Percentiles rank a stretch among this genome's conserved stretches.
These are phyloP conservation scores for Xylocopa sonorina DNA, from an alignment of 1,140 invertebrate genomes.

Conservation along the genomic window DNA sequence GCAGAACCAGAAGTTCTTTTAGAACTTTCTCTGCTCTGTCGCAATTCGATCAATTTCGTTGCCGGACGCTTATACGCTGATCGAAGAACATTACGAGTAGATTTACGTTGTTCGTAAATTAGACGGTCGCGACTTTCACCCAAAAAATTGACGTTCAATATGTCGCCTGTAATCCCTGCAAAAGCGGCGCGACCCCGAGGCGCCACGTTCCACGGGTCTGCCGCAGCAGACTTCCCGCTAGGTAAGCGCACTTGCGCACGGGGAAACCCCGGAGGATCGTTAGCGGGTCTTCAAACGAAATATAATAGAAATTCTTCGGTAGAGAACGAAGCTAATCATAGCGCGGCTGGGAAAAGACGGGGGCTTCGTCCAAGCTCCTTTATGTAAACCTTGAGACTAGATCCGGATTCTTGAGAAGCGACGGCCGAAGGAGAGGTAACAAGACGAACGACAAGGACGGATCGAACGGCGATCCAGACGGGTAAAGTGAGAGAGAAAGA, in stretches of 20 bases:
- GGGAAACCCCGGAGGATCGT: conserved; percentile 40
- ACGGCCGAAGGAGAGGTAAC: conserved; percentile 34
- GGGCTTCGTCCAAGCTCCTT: conserved; percentile 71
- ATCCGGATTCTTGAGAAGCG: conserved; percentile 78
- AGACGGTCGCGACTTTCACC: no score
- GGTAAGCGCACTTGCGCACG: neutral
- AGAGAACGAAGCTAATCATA: conserved; percentile 59
- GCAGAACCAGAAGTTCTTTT: neutral
- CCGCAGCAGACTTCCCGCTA: neutral
- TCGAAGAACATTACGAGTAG: no score
- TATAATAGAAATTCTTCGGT: conserved; percentile 53
- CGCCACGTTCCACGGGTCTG: neutral
- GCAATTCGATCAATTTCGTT: neutral
- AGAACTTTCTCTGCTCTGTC: neutral
- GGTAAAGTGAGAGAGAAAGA: conserved; percentile 14
- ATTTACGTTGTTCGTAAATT: no score
- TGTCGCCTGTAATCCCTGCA: neutral
- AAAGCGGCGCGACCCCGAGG: neutral
- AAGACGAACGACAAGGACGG: neutral
- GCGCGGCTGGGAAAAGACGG: conserved; percentile 53
- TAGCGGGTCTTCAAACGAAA: conserved; percentile 45
- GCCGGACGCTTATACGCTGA: no score
- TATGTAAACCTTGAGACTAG: conserved; percentile 80
- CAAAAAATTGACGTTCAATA: neutral
- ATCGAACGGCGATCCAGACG: conserved; percentile 46